Percentiles rank a stretch among this genome's conserved stretches.
phyloP scores from a whole-genome alignment of 2,888 invertebrate genomes.

The Drosophila stalkeri region DNA sequence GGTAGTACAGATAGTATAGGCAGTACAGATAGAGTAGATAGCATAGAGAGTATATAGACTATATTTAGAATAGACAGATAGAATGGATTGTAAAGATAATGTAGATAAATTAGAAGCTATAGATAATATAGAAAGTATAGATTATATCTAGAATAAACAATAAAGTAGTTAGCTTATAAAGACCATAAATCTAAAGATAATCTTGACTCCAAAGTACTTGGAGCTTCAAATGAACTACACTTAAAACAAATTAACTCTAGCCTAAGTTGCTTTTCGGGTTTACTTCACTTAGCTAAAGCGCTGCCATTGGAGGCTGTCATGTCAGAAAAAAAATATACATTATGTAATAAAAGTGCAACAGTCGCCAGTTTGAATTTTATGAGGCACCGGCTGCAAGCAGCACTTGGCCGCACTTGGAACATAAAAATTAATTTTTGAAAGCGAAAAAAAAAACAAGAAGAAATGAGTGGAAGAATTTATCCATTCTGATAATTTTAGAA shows the following conservation, averaged over 20 bases:
- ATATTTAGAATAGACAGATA: no score
- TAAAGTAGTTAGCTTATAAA: not conserved
- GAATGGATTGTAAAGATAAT: no score
- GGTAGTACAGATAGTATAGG: not conserved
- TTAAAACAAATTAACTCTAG: not conserved
- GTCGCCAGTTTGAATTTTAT: constrained; percentile 59
- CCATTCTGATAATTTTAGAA: constrained; percentile 67
- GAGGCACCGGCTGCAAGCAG: constrained; percentile 26
- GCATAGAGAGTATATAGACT: not conserved
- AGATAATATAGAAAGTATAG: no score
- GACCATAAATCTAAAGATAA: not conserved
- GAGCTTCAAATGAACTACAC: not conserved
- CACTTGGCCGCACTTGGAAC: constrained; percentile 62
- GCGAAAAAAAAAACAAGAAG: constrained; percentile 22
- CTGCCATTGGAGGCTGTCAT: not conserved
- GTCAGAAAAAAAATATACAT: not conserved
- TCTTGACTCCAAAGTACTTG: not conserved
- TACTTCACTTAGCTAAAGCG: constrained; percentile 10
- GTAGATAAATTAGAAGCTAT: no score
- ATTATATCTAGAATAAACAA: no score
- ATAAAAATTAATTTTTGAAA: constrained; percentile 61
- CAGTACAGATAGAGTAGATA: not conserved
- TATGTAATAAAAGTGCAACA: constrained; percentile 28
- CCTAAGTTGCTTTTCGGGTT: not conserved
- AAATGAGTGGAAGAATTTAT: not conserved